phyloP scores from a whole-genome alignment of 64 coral and sea anemone genomes.

The Astreopora myriophthalma region DNA sequence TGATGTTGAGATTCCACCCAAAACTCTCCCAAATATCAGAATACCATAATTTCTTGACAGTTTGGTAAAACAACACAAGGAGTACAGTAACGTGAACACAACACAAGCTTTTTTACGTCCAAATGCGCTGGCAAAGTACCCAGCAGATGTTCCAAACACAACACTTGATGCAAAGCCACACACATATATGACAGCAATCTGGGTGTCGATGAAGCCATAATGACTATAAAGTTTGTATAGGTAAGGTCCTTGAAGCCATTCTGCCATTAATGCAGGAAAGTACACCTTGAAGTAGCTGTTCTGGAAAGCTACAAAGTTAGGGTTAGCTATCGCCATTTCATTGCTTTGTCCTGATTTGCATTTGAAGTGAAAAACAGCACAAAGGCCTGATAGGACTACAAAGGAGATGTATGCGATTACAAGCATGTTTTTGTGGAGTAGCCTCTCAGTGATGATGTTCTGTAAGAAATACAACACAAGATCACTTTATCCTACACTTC shows the following conservation, averaged over 20 bases:
- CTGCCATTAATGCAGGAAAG: slow-evolving; percentile 92
- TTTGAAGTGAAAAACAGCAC: slow-evolving; percentile 77
- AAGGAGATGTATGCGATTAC: slow-evolving; percentile 85
- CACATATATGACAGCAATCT: slow-evolving; percentile 96
- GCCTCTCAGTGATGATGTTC: background rate
- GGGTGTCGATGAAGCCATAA: slow-evolving; percentile 96
- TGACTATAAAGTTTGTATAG: slow-evolving; percentile 94
- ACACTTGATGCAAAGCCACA: slow-evolving; percentile 97
- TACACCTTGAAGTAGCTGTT: slow-evolving; percentile 90
- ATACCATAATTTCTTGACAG: slow-evolving; percentile 89
- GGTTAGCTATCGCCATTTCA: slow-evolving; percentile 73
- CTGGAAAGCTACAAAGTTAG: slow-evolving; percentile 91
- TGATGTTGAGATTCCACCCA: slow-evolving; percentile 95
- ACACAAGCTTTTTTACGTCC: slow-evolving; percentile 97
- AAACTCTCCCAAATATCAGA: slow-evolving; percentile 83
- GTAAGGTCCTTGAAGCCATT: slow-evolving; percentile 95
- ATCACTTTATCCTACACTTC: too few relatives aligned
- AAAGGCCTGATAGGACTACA: slow-evolving; percentile 44
- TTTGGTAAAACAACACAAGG: slow-evolving; percentile 91
- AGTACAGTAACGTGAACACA: slow-evolving; percentile 89
- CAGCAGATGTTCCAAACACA: slow-evolving; percentile 88
- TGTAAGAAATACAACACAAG: background rate
- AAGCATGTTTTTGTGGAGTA: slow-evolving; percentile 63
- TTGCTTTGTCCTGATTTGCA: slow-evolving; percentile 61
- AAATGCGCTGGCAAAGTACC: slow-evolving; percentile 83